These are phyloP conservation scores for Falco cherrug DNA, from an alignment of 2,797 vertebrate genomes.

Conservation along the genomic window DNA sequence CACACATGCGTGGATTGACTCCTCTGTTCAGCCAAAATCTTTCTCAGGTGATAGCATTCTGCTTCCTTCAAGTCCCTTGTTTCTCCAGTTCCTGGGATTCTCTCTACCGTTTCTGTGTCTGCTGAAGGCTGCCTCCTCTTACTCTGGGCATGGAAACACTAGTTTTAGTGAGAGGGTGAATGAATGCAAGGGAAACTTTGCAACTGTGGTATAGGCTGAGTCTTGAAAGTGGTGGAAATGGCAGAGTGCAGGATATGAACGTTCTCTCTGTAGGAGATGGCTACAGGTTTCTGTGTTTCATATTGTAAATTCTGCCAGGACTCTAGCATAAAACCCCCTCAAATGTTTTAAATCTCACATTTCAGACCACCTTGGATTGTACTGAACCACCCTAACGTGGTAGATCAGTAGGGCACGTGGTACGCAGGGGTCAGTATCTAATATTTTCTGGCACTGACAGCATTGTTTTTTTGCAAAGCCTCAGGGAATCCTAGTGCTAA, in stretches of 20 bases:
- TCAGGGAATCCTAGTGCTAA: neutral
- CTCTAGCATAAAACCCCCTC: neutral
- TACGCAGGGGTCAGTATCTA: neutral
- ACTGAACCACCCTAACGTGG: neutral
- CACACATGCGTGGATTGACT: neutral
- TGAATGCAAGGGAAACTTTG: neutral
- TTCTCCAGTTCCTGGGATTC: neutral
- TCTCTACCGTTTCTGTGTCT: neutral
- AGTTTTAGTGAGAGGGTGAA: fast-evolving
- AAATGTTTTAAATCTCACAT: neutral
- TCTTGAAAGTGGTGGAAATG: neutral
- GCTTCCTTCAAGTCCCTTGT: neutral
- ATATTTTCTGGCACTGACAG: neutral
- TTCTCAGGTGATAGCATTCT: neutral
- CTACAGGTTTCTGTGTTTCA: neutral
- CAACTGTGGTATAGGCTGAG: neutral
- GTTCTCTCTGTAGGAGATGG: neutral
- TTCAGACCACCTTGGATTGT: neutral
- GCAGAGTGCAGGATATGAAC: neutral
- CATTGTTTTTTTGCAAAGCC: neutral
- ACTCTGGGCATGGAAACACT: neutral
- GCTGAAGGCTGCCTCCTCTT: neutral
- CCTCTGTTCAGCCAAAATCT: neutral
- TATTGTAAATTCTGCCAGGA: neutral
- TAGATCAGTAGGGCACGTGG: neutral